Evolutionary conservation across 2,888 invertebrate genomes (phyloP), one percentile per base, ranked within the genome.

Genomic region (Bembecia ichneumoniformis): DNA sequence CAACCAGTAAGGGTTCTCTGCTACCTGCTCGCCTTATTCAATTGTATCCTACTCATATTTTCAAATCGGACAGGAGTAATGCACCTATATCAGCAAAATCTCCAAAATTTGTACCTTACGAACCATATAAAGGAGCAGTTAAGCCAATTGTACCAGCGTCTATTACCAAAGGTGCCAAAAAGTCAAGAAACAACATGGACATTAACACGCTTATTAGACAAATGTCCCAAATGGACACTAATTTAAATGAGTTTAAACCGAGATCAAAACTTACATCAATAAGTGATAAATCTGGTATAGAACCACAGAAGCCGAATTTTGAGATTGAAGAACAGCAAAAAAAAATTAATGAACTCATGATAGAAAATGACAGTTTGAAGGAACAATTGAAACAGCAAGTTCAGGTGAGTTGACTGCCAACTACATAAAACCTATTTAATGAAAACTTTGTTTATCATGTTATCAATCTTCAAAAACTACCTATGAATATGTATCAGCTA

Each of bases 81-180:
- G 82, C 87, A 13, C 82, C 80, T 43, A 82, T 83, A 54, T 77
- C 88, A 47, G 75, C 90, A 10, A 92, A 91, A 63, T 92, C 92
- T 58, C 94, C 95, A 0, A 95, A 93, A 68, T 96, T 96, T 74
- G 90, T 96, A 35, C 96, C 96, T 0, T 95, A 94, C 60, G 96
- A 96, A 67, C 96, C 96, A 0, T 96, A 96, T 67, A 92, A 95
- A 65, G 95, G 92, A 13, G 95, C 96, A 47, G 93, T 95, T 0
- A 93, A 92, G 66, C 94, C 94, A 5, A 94, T 96, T 54, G 84
- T 92, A 15, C 89, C 92, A 0, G 76, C 77, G 54, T 72, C 86
- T 54, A 76, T 78, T 48, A 64, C 68, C 15, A 82, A 78, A 65
- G 68, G 71, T n/a, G 59, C 64, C n/a, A 81, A 79, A 57, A 81